Base-by-base conservation (phyloP, 2,888 invertebrate species). In the Eudemis profundana region DNA sequence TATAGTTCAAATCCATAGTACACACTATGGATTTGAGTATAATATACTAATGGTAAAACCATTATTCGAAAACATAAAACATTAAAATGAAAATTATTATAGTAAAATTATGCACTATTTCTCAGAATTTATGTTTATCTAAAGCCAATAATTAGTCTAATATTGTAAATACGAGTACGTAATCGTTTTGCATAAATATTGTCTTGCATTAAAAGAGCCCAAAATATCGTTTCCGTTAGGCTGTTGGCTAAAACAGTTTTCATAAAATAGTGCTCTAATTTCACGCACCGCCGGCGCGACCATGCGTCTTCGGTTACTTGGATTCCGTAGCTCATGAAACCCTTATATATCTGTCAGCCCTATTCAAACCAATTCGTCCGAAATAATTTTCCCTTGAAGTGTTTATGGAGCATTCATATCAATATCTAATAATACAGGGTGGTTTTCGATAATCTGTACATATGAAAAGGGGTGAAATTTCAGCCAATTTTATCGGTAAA, bases 261-360 rank as follows among this genome's bases (percentile, higher is more conserved):
- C 60, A 50, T 50, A 61, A 60, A 49, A 36, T 49, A 46, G 62
- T 36, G 47, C 40, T 49, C 47, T 47, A 27, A 62, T 62, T 62
- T 62, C 54, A 62, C 62, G 62, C 62, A 15, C 29, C 54, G 47
- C 14, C 47, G 15, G 23, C 21, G 47, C 27, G 7, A 44, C 51
- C 47, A 29, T 54, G 54, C 47, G 27, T 47, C 60, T 38, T 61
- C 50, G 50, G 50, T 27, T 15, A 3, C 42, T 42, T n/a, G 50
- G 40, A 19, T 29, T 49, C 14, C 10, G 27, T 42, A 42, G 5
- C 4, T 15, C 23, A 27, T 42, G 54, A 2, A 40, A 40, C 27
- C 40, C 21, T 33, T 27, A 50, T 19, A n/a, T n/a, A 12, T 12
- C 4, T 10, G 21, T 33, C 33, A 10, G 2, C 19, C 21, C 17